Conservation (phyloP, 2,888 invertebrate genomes). For the Tetheella fluctuosa region DNA sequence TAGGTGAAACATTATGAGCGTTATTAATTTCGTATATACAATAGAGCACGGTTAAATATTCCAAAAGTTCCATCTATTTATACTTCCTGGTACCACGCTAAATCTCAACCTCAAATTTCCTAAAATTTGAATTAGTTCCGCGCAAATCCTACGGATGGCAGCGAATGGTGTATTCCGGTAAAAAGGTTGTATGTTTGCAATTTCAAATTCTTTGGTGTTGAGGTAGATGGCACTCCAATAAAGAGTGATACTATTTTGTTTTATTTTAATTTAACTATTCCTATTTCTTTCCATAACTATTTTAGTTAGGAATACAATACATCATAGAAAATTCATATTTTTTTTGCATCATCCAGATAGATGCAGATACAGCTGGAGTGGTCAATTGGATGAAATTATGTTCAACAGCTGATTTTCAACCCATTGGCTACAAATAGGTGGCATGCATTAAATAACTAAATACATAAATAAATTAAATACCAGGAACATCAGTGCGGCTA, state of each 20-base stretch:
- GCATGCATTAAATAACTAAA: no score
- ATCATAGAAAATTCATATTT: no score
- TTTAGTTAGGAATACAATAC: no score
- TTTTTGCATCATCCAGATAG: no score
- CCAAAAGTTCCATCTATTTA: not conserved
- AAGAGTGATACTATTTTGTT: not conserved
- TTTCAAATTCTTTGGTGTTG: not conserved
- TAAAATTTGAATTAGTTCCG: not conserved
- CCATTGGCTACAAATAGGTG: no score
- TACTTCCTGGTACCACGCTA: not conserved
- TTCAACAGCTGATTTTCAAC: no score
- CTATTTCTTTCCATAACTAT: no score
- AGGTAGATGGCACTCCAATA: not conserved
- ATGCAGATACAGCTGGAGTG: no score
- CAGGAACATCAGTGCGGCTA: no score
- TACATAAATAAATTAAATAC: no score
- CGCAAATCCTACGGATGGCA: not conserved
- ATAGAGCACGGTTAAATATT: not conserved
- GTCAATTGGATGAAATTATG: no score
- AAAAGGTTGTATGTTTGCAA: not conserved
- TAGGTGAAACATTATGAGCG: not conserved
- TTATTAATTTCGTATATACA: not conserved
- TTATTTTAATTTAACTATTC: not conserved
- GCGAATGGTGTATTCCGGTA: not conserved
- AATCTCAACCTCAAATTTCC: not conserved